These are phyloP conservation scores for Brachionus rotundiformis DNA, from an alignment of 1,140 invertebrate genomes.

Conservation along the genomic window DNA sequence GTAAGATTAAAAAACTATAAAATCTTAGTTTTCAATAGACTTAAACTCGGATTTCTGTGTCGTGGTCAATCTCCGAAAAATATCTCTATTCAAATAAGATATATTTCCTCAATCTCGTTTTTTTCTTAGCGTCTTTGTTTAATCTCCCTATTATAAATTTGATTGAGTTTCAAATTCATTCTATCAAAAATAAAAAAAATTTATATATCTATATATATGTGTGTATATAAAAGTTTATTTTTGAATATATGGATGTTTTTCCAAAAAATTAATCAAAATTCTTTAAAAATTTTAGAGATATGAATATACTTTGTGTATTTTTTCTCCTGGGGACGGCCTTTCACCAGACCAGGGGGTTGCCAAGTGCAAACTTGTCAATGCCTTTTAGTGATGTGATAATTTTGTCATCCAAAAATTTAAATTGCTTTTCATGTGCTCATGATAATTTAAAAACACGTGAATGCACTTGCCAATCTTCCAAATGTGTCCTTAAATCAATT, in stretches of 20 bases:
- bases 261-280: not conserved
- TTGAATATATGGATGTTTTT: too few species aligned
- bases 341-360: not conserved
- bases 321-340: not conserved
- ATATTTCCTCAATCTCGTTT: conserved; percentile 15
- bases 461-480: conserved; percentile 49
- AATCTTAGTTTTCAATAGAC: not conserved
- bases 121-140: conserved; percentile 2
- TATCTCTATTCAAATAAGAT: conserved; percentile 22
- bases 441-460: conserved; percentile 14
- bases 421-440: conserved; percentile 20
- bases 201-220: too few species aligned
- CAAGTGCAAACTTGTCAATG: not conserved
- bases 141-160: conserved; percentile 20
- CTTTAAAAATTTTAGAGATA: not conserved
- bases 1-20: conserved; percentile 33
- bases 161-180: not conserved
- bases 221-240: too few species aligned
- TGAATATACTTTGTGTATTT: not conserved
- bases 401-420: conserved; percentile 41
- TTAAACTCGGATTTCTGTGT: not conserved
- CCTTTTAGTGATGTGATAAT: conserved; percentile 31
- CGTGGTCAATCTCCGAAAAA: not conserved
- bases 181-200: not conserved
- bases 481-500: conserved; percentile 32